A percentile compares a stretch with the other conserved stretches of the same genome.
phyloP scores from a whole-genome alignment of 2,797 vertebrate genomes.

The Eurystomus glaucurus region DNA sequence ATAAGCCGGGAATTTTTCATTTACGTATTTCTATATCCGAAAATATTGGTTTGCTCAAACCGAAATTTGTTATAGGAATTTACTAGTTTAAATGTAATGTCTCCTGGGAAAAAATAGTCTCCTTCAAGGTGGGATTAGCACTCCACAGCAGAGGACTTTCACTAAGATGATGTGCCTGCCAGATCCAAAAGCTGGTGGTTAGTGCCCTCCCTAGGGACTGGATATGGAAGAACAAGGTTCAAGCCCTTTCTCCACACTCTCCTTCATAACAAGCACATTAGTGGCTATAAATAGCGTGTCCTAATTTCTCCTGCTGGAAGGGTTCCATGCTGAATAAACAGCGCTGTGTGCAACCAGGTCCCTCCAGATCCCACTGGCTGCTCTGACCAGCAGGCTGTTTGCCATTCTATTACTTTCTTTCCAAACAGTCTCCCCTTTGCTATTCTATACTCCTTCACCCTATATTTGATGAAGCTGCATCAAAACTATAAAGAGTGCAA shows the following conservation, averaged over 20 bases:
- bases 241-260: background rate
- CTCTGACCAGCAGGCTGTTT: background rate
- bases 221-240: background rate
- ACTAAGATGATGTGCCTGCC: background rate
- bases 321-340: background rate
- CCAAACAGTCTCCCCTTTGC: background rate
- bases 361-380: accelerated
- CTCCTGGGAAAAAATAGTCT: background rate
- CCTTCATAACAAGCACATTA: background rate
- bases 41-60: background rate
- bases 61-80: background rate
- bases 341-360: background rate
- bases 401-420: background rate
- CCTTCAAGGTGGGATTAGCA: background rate
- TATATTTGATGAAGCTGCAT: background rate
- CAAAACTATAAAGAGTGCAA: background rate
- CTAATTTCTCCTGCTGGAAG: background rate
- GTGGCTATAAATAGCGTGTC: background rate
- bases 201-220: background rate
- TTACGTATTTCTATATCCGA: background rate
- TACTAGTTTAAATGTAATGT: slow-evolving; percentile 1
- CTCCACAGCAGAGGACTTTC: background rate
- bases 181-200: slow-evolving; percentile 1
- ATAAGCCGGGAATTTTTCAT: background rate
- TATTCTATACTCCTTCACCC: background rate